phyloP scores from a whole-genome alignment of 2,113 vertebrate species.

The Lepidothrix coronata region DNA sequence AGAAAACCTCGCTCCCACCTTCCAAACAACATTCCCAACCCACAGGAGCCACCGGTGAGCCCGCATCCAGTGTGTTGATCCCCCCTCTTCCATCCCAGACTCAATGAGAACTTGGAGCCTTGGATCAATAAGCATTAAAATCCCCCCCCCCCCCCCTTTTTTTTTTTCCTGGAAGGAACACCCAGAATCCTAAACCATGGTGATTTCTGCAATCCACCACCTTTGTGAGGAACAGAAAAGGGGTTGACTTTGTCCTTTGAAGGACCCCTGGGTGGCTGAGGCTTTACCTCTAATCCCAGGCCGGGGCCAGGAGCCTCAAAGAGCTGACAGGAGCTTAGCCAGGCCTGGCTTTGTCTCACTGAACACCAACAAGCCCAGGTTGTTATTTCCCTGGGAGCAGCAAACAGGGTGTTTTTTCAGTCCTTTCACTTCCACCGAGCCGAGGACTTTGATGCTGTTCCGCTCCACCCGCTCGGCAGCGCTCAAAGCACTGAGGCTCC shows the following conservation, averaged over 20 bases:
- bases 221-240: not conserved
- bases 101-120: rapidly evolving
- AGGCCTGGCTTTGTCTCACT: not conserved
- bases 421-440: not conserved
- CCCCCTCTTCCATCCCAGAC: not conserved
- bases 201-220: not conserved
- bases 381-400: not conserved
- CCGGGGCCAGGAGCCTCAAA: not conserved
- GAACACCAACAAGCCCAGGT: not conserved
- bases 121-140: not conserved
- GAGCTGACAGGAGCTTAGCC: not conserved
- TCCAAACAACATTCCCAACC: not conserved
- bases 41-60: not conserved
- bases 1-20: not conserved
- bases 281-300: not conserved
- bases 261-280: not conserved
- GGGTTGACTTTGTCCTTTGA: not conserved
- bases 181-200: not conserved
- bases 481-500: not conserved
- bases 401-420: not conserved
- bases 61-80: rapidly evolving
- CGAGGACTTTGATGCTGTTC: rapidly evolving
- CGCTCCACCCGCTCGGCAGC: not conserved
- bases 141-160: too few relatives aligned
- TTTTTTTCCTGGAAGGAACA: not conserved